Conservation (phyloP, 2,113 vertebrate genomes). For the Neodontobutis hainanensis region DNA sequence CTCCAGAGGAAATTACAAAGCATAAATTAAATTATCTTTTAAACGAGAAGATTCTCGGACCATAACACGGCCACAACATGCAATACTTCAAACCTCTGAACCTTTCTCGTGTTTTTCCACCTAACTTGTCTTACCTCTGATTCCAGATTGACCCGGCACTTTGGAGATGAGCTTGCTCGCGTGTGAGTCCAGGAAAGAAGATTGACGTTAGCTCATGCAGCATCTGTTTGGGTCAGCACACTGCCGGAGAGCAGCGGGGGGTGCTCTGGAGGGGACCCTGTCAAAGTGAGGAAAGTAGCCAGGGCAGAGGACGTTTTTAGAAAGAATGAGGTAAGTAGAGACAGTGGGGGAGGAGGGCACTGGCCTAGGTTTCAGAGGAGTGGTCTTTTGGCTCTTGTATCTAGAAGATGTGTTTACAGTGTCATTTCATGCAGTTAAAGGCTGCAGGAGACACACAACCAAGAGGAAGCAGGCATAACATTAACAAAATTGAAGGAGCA, state of each 20-base stretch:
- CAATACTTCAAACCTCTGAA: not conserved
- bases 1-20: constrained; percentile 35
- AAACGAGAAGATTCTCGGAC: no score
- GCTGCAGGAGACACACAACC: not conserved
- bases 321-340: constrained; percentile 8
- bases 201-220: constrained; percentile 52
- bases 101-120: not conserved
- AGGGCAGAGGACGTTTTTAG: constrained; percentile 15
- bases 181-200: not conserved
- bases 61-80: no score
- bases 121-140: constrained; percentile 43
- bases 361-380: not conserved
- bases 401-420: not conserved
- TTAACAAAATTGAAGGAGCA: constrained; percentile 4
- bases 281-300: not conserved
- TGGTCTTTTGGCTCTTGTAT: no score
- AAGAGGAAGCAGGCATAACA: constrained; percentile 6
- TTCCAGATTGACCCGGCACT: constrained; percentile 10
- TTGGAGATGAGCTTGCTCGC: constrained; percentile 13
- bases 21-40: constrained; percentile 36
- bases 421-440: not conserved
- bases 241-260: constrained; percentile 1
- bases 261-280: constrained; percentile 5
- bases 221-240: not conserved
- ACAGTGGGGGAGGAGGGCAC: not conserved